phyloP scores from a whole-genome alignment of 2,888 invertebrate species.

The Arge pagana region DNA sequence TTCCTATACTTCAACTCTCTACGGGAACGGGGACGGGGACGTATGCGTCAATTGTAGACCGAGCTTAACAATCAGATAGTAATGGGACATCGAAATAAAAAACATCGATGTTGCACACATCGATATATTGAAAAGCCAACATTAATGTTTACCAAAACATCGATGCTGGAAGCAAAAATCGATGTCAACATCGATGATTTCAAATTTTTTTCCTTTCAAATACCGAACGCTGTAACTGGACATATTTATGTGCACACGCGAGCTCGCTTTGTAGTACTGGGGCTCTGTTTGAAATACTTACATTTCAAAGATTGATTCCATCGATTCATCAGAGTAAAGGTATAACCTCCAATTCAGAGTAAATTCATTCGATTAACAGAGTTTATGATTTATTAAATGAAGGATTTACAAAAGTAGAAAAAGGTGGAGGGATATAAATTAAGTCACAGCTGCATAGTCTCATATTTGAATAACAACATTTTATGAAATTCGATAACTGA shows the following conservation, averaged over 20 bases:
- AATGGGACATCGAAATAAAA: not conserved
- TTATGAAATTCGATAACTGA: not conserved
- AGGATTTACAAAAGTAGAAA: not conserved
- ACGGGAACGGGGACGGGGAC: no score
- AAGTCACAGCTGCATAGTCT: not conserved
- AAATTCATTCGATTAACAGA: not conserved
- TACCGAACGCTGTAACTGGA: not conserved
- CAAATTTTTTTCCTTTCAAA: not conserved
- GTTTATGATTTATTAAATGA: conserved; percentile 2
- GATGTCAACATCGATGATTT: no score
- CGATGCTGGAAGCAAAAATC: not conserved
- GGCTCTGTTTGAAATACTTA: not conserved
- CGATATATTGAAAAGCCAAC: not conserved
- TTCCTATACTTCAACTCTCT: no score
- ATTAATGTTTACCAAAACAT: not conserved
- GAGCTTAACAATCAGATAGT: no score
- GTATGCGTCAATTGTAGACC: no score
- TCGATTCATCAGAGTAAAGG: not conserved
- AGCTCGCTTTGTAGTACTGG: conserved; percentile 4
- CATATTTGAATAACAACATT: not conserved
- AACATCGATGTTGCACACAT: not conserved
- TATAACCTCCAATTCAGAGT: not conserved
- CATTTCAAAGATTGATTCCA: not conserved
- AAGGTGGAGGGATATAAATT: not conserved
- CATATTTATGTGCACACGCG: conserved; percentile 1